Evolutionary conservation across 2,888 invertebrate species (phyloP), one percentile per base, ranked within the genome.

Genomic region (Hypomecis atomaria): DNA sequence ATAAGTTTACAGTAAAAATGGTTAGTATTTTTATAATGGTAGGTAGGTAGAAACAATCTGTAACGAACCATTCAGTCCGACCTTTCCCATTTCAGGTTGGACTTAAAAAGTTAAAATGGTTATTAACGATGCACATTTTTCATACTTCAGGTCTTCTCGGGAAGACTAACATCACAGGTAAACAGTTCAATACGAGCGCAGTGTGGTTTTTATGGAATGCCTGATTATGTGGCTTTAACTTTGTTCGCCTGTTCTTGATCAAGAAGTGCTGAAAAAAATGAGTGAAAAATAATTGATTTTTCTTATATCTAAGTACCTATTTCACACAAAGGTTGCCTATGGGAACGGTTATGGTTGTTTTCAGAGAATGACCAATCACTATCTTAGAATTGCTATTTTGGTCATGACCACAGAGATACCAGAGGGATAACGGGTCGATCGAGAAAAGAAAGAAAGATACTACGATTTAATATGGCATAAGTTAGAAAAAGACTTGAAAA

Each of bases 131-230:
- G 89, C 90, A 89, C 81, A 88, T 92, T 92, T 92, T 92, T 92
- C 91, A 92, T 89, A 89, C 92, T 92, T 89, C 93, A 93, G 93
- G 93, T 93, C 93, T 93, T 93, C 93, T 93, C 92, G 93, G 93
- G 90, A 93, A 93, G 93, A 93, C 93, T 85, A 93, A 92, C 89
- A 90, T 93, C 85, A 92, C 93, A 93, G 93, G 93, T 93, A 93
- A 93, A 86, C 73, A 77, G 76, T 75, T 78, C 73, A 82, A 80
- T 80, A 75, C 49, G 56, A 64, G 61, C 61, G 66, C 75, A 75
- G 83, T 89, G 84, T 90, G 86, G 87, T 76, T 82, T 81, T 58
- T 62, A 84, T 85, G 86, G 91, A 89, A 89, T 90, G 89, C 85
- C 73, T 84, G 65, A 81, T 78, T 70, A 73, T 78, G 64, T 70